A percentile compares a stretch with the other conserved stretches of the same genome.
Conservation (phyloP, 1,140 invertebrate genomes). For the Cotesia typhae region DNA sequence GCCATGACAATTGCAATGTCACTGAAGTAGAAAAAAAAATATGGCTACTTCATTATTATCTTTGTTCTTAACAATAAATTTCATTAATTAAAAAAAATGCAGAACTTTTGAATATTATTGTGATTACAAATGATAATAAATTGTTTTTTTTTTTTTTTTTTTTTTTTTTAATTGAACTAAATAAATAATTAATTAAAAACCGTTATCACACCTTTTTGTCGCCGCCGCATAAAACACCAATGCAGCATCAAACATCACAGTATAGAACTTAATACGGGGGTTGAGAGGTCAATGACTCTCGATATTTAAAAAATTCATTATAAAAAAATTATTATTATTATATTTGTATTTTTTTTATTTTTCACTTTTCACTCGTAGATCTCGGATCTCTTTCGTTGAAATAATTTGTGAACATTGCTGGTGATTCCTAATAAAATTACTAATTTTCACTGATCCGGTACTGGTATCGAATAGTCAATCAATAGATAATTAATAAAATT, state of each 20-base stretch:
- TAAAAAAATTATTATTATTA: neutral
- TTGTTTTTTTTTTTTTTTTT: too few relatives aligned
- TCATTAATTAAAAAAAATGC: neutral
- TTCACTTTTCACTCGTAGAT: too few relatives aligned
- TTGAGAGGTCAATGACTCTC: constrained; percentile 55
- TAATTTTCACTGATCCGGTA: too few relatives aligned
- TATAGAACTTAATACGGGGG: constrained; percentile 48
- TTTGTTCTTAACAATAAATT: neutral
- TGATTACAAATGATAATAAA: too few relatives aligned
- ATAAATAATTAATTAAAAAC: neutral
- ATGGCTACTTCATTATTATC: neutral
- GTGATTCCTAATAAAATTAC: too few relatives aligned
- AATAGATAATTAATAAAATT: too few relatives aligned
- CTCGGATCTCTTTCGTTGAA: too few relatives aligned
- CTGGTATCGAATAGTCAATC: too few relatives aligned
- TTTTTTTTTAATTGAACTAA: neutral
- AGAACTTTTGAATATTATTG: too few relatives aligned
- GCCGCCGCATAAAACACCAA: constrained; percentile 59
- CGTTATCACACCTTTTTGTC: constrained; percentile 57
- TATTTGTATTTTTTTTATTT: neutral
- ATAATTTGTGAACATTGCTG: too few relatives aligned
- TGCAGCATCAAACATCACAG: constrained; percentile 62
- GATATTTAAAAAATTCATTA: constrained; percentile 41
- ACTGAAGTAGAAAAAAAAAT: neutral
- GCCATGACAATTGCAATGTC: too few relatives aligned